Evolutionary conservation across 2,113 vertebrate genomes (phyloP).

Genomic region (Synchiropus splendidus): DNA sequence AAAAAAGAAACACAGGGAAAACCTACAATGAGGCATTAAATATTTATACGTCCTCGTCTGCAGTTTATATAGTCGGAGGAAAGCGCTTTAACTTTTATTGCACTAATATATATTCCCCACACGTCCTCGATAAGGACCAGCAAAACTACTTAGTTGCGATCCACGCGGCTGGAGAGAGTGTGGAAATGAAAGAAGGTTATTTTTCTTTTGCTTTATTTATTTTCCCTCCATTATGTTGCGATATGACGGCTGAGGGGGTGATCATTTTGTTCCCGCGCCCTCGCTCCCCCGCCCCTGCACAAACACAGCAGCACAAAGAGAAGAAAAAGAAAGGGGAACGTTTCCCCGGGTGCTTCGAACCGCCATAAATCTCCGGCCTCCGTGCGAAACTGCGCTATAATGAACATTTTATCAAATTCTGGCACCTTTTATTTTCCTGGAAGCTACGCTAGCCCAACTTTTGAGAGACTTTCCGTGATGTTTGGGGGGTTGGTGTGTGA

Average conservation of each 20-base stretch:
- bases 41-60: constrained; percentile 69
- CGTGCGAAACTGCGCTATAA: constrained; percentile 30
- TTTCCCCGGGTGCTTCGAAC: constrained; percentile 22
- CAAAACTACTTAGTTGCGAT: constrained; percentile 24
- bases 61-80: constrained; percentile 35
- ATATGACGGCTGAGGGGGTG: constrained; percentile 20
- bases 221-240: constrained; percentile 19
- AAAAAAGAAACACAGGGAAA: constrained; percentile 38
- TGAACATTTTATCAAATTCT: constrained; percentile 37
- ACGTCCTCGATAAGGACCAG: constrained; percentile 20
- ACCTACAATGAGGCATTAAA: constrained; percentile 76
- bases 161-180: constrained; percentile 2
- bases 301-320: constrained; percentile 3
- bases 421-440: constrained; percentile 20
- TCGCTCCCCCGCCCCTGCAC: constrained; percentile 10
- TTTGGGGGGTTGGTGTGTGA: too few relatives aligned
- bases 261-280: constrained; percentile 21
- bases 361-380: constrained; percentile 32
- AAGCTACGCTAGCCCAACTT: constrained; percentile 55
- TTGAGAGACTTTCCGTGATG: constrained; percentile 54
- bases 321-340: not conserved
- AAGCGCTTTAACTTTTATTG: constrained; percentile 51
- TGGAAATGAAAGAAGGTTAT: constrained; percentile 5
- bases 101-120: constrained; percentile 49
- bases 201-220: constrained; percentile 16